Percentiles rank a stretch among this genome's conserved stretches.
phyloP scores from a whole-genome alignment of 2,797 vertebrate species.

The Rhincodon typus region DNA sequence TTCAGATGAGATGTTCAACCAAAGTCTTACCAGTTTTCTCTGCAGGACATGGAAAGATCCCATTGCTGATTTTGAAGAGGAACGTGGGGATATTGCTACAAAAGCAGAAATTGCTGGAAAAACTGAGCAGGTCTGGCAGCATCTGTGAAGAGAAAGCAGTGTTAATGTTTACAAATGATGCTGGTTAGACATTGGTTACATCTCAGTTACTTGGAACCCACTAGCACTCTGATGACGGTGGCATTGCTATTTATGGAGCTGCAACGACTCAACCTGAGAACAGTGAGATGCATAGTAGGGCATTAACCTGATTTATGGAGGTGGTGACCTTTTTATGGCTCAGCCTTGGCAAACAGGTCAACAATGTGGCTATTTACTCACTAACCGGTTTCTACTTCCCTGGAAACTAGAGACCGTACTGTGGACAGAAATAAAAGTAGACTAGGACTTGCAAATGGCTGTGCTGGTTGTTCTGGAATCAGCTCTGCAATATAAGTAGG shows the following conservation, averaged over 20 bases:
- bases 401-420: background rate
- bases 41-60: background rate
- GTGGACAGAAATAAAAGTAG: background rate
- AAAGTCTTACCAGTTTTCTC: background rate
- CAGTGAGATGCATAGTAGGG: background rate
- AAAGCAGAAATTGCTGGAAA: no score
- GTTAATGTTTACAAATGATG: background rate
- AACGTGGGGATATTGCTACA: no score
- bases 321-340: background rate
- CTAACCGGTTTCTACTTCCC: background rate
- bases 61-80: background rate
- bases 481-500: background rate
- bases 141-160: no score
- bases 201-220: background rate
- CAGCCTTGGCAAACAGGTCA: background rate
- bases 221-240: background rate
- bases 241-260: background rate
- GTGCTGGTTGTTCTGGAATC: background rate
- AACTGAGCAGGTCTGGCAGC: background rate
- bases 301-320: background rate
- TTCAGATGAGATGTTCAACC: background rate
- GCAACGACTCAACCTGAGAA: background rate
- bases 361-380: background rate
- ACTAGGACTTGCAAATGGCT: background rate
- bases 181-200: background rate